phyloP scores from a whole-genome alignment of 2,113 vertebrate species.

The Laterallus jamaicensis region DNA sequence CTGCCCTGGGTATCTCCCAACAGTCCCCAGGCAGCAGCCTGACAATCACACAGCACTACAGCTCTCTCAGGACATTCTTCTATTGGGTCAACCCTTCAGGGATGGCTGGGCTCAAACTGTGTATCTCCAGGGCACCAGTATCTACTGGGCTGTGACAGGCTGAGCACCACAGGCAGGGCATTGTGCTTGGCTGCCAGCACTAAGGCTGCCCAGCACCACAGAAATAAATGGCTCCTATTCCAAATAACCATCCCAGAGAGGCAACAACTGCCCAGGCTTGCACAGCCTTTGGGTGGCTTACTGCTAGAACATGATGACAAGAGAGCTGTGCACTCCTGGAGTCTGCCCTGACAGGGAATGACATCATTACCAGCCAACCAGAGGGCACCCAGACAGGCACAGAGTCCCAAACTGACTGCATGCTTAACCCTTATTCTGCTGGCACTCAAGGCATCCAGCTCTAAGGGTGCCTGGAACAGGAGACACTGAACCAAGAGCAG shows the following conservation, averaged over 20 bases:
- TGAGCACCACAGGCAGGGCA: background rate
- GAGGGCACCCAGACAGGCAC: background rate
- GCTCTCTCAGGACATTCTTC: background rate
- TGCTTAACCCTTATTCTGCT: background rate
- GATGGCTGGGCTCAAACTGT: background rate
- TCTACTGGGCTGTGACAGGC: background rate
- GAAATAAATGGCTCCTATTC: background rate
- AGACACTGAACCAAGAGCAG: background rate
- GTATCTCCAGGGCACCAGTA: background rate
- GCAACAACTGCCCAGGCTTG: background rate
- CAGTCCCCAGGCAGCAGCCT: fast-evolving
- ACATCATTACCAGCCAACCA: background rate
- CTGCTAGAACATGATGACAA: background rate
- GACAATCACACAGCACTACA: fast-evolving
- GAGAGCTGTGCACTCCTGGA: background rate
- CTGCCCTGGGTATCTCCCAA: background rate
- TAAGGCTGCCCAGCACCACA: background rate
- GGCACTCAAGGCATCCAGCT: background rate
- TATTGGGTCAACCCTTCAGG: background rate
- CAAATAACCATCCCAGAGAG: background rate
- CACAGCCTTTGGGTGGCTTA: background rate
- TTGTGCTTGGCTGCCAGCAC: background rate
- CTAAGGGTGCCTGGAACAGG: background rate
- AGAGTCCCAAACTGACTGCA: background rate
- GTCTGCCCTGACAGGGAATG: background rate